Evolutionary conservation across 2,797 vertebrate species (phyloP).

Genomic region (Xenentodon cancila): DNA sequence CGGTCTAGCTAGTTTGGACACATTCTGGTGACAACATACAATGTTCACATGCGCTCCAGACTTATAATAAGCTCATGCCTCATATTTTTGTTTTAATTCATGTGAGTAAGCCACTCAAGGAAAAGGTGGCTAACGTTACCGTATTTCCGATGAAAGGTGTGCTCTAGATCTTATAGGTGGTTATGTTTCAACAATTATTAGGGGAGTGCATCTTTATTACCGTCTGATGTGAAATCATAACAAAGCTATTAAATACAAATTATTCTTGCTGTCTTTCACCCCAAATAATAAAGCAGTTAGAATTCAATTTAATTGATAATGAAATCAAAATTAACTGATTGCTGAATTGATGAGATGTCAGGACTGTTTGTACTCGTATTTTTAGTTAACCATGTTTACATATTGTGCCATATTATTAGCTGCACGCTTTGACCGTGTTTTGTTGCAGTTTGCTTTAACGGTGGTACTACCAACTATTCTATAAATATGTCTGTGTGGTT

Average conservation of each 20-base stretch:
- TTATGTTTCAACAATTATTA: no score
- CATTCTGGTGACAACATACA: constrained; percentile 35
- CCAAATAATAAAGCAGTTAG: neutral
- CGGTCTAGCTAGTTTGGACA: constrained; percentile 53
- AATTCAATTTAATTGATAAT: neutral
- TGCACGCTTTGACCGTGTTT: no score
- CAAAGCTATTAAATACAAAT: neutral
- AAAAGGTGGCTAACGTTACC: neutral
- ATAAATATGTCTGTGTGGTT: no score
- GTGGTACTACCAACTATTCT: neutral
- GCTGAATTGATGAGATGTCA: no score
- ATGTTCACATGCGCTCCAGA: neutral
- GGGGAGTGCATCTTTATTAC: neutral
- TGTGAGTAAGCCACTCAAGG: neutral
- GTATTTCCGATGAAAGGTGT: no score
- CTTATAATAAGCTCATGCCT: neutral
- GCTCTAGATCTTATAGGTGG: no score
- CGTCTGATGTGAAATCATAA: neutral
- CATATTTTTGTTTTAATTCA: neutral
- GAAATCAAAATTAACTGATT: neutral
- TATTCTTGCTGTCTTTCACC: neutral
- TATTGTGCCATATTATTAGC: no score
- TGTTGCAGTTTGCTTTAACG: no score
- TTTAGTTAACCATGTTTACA: no score
- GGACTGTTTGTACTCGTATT: no score